phyloP scores from a whole-genome alignment of 2,888 invertebrate genomes.

The Agonopterix heracliana region DNA sequence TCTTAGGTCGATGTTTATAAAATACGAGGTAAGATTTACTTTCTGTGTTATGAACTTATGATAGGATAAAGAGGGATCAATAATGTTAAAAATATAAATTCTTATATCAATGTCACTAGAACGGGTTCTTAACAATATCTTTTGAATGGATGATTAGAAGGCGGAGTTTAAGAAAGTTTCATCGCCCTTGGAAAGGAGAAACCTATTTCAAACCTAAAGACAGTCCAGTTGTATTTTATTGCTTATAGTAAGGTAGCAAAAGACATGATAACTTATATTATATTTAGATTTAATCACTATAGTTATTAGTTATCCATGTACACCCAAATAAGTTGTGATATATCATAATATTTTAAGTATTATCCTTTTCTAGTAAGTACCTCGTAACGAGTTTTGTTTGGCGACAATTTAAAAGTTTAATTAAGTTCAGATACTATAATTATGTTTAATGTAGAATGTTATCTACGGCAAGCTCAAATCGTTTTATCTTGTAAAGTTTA shows the following conservation, averaged over 20 bases:
- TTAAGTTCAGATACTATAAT: constrained; percentile 23
- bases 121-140: constrained; percentile 10
- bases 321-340: constrained; percentile 55
- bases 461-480: constrained; percentile 62
- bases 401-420: constrained; percentile 8
- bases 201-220: constrained; percentile 68
- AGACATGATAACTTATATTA: constrained; percentile 50
- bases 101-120: constrained; percentile 24
- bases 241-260: constrained; percentile 45
- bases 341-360: constrained; percentile 22
- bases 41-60: constrained; percentile 46
- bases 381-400: constrained; percentile 11
- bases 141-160: constrained; percentile 8
- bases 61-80: constrained; percentile 67
- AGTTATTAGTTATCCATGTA: constrained; percentile 39
- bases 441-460: constrained; percentile 33
- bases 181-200: constrained; percentile 30
- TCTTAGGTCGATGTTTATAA: constrained; percentile 35
- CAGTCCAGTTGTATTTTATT: constrained; percentile 50
- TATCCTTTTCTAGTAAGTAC: constrained; percentile 5
- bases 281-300: constrained; percentile 44
- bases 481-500: constrained; percentile 44
- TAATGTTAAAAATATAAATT: constrained; percentile 33
- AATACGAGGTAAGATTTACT: constrained; percentile 36
- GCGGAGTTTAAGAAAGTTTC: constrained; percentile 5